These are phyloP conservation scores for Cephus rjabovi DNA, from an alignment of 2,888 invertebrate species.

Conservation along the genomic window DNA sequence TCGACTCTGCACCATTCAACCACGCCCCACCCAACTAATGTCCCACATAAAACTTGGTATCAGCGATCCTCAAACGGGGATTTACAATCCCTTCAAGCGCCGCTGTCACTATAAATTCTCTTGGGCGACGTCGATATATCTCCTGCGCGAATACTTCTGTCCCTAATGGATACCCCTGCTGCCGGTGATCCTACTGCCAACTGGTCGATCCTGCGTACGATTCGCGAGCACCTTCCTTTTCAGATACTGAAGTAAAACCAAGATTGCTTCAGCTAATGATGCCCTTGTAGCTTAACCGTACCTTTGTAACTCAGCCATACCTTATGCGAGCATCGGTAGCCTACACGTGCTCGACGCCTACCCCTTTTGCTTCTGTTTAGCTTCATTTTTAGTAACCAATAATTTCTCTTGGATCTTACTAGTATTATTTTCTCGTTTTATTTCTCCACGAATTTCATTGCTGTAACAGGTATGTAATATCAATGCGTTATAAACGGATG, in stretches of 20 bases:
- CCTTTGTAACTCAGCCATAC: no score
- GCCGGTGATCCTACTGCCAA: conserved; percentile 12
- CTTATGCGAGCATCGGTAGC: no score
- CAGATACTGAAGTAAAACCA: background rate
- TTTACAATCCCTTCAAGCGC: conserved; percentile 67
- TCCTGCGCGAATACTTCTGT: conserved; percentile 64
- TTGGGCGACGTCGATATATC: conserved; percentile 64
- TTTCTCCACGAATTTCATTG: no score
- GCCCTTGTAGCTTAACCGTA: no score
- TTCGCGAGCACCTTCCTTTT: background rate
- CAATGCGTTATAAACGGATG: no score
- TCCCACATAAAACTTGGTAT: conserved; percentile 67
- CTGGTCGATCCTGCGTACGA: conserved; percentile 6
- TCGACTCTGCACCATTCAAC: conserved; percentile 59
- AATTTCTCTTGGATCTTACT: no score
- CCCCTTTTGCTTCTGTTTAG: no score
- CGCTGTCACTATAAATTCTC: conserved; percentile 63
- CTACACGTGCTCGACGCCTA: no score
- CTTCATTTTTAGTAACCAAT: no score
- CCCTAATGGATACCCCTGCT: conserved; percentile 62
- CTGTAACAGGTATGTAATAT: no score
- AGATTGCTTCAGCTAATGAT: no score
- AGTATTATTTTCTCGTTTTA: no score
- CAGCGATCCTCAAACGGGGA: conserved; percentile 68
- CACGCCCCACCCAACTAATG: conserved; percentile 67